Percentiles rank a stretch among this genome's conserved stretches.
Conservation (phyloP, 1,140 invertebrate species). For the Patella vulgata region DNA sequence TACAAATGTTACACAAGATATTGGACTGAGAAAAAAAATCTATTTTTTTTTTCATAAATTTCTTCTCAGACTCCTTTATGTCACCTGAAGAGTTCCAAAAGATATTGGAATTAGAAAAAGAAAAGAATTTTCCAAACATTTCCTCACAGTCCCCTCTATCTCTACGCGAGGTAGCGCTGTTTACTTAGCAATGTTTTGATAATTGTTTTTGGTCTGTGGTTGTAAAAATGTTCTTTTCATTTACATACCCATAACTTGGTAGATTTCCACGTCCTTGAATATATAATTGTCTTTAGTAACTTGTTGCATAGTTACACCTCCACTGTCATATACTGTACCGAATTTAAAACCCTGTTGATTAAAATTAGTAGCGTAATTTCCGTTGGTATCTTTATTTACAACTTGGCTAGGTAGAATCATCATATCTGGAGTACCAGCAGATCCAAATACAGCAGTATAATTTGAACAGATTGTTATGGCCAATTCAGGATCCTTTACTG, state of each 20-base stretch:
- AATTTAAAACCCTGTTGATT: background rate
- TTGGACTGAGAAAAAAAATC: too few relatives aligned
- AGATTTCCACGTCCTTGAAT: constrained; percentile 4
- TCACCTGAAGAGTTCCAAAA: too few relatives aligned
- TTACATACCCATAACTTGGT: constrained; percentile 5
- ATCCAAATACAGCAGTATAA: constrained; percentile 33
- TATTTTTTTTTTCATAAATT: too few relatives aligned
- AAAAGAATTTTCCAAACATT: too few relatives aligned
- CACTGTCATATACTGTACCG: constrained; percentile 11
- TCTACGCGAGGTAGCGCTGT: too few relatives aligned
- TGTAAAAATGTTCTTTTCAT: too few relatives aligned
- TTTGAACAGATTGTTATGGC: constrained; percentile 1
- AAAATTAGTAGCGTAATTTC: constrained; percentile 1
- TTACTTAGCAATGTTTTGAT: too few relatives aligned
- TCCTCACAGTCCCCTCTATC: too few relatives aligned
- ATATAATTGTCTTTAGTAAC: constrained; percentile 6
- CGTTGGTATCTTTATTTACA: background rate
- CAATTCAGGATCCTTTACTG: background rate
- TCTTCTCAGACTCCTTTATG: too few relatives aligned
- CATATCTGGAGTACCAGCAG: constrained; percentile 12
- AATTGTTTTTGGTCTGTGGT: too few relatives aligned
- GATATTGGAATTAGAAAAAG: too few relatives aligned
- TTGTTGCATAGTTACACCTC: background rate
- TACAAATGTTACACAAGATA: too few relatives aligned
- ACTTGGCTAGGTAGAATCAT: background rate